These are phyloP conservation scores for Argopecten irradians DNA, from an alignment of 1,140 invertebrate genomes.

Conservation along the genomic window DNA sequence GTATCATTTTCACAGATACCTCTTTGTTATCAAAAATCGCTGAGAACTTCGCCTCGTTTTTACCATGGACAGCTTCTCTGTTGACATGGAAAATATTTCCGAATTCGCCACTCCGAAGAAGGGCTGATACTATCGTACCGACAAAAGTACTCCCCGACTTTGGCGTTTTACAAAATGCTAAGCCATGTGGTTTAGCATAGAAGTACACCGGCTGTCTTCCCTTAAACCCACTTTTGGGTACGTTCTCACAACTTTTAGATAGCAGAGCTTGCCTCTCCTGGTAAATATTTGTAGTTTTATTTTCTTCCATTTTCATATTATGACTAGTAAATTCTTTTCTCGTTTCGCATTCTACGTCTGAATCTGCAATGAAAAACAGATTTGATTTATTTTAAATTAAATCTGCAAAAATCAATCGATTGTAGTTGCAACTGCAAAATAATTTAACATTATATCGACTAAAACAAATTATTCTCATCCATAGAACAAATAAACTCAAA, in stretches of 20 bases:
- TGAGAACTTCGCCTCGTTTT: not conserved
- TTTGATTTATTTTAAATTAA: too few species aligned
- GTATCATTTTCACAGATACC: not conserved
- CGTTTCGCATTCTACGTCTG: too few species aligned
- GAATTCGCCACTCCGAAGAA: not conserved
- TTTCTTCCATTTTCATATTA: too few species aligned
- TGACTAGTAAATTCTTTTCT: too few species aligned
- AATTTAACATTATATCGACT: too few species aligned
- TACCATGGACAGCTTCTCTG: not conserved
- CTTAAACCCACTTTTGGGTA: not conserved
- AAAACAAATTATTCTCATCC: too few species aligned
- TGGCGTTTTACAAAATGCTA: not conserved
- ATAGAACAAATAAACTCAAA: too few species aligned
- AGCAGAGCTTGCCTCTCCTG: not conserved
- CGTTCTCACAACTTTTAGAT: not conserved
- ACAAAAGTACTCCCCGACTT: not conserved
- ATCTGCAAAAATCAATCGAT: too few species aligned
- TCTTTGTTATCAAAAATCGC: not conserved
- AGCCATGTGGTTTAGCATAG: not conserved
- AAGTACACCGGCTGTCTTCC: not conserved
- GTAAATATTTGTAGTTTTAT: not conserved
- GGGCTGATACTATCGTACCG: not conserved
- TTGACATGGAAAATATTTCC: not conserved
- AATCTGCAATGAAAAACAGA: too few species aligned
- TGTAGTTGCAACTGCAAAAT: too few species aligned